phyloP scores from a whole-genome alignment of 2,888 invertebrate species.

The Cybosia mesomella region DNA sequence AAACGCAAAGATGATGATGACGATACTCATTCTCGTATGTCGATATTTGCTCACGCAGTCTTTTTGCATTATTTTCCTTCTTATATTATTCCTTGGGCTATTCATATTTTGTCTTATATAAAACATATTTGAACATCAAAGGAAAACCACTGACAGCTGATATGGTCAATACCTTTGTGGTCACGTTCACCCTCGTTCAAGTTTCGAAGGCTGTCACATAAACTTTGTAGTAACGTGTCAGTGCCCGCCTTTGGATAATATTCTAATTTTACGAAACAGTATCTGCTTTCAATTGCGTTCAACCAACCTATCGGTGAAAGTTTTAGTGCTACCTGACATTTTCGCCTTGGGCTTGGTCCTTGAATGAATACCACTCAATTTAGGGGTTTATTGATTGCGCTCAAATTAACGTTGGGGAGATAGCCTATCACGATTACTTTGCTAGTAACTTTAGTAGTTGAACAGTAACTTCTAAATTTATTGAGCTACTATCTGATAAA shows the following conservation, averaged over 20 bases:
- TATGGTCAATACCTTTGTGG: constrained; percentile 52
- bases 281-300: constrained; percentile 48
- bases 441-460: constrained; percentile 34
- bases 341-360: constrained; percentile 46
- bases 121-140: constrained; percentile 41
- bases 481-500: neutral
- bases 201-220: constrained; percentile 62
- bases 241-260: constrained; percentile 53
- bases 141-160: constrained; percentile 52
- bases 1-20: too few relatives aligned
- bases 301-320: constrained; percentile 59
- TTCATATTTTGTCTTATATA: neutral
- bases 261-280: constrained; percentile 56
- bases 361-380: constrained; percentile 62
- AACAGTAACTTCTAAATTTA: neutral
- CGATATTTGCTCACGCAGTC: neutral
- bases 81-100: neutral
- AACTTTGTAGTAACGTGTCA: constrained; percentile 61
- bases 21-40: too few relatives aligned
- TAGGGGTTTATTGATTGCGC: constrained; percentile 61
- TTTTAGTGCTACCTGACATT: constrained; percentile 64
- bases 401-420: constrained; percentile 48
- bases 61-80: neutral
- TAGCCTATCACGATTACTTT: constrained; percentile 40
- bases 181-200: constrained; percentile 48